Evolutionary conservation across 2,888 invertebrate species (phyloP).

Genomic region (Torymus aiolomorphi): DNA sequence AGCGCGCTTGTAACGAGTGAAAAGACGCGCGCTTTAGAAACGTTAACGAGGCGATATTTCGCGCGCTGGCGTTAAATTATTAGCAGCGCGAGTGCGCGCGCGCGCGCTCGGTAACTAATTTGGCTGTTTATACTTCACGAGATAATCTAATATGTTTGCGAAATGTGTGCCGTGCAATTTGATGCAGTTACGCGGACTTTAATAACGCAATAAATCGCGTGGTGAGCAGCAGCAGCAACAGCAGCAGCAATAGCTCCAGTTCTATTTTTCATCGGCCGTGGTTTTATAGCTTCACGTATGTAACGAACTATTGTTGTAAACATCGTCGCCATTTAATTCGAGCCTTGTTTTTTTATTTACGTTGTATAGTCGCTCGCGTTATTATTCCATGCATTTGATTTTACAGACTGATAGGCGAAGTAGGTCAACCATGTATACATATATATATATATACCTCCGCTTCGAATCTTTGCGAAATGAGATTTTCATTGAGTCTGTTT

Average conservation of each 20-base stretch:
- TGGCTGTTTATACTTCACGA: conserved; percentile 50
- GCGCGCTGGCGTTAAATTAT: conserved; percentile 36
- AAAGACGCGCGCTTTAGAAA: conserved; percentile 43
- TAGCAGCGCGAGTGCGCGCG: conserved; percentile 7
- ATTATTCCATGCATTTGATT: conserved; percentile 22
- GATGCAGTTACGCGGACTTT: conserved; percentile 49
- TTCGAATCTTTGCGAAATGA: conserved; percentile 11
- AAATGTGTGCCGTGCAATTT: conserved; percentile 42
- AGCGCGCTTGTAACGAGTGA: conserved; percentile 26
- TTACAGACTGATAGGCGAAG: conserved; percentile 26
- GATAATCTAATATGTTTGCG: conserved; percentile 48
- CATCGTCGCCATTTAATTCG: conserved; percentile 28
- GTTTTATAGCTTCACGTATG: conserved; percentile 9
- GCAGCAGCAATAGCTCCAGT: too few relatives aligned
- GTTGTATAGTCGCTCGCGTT: not conserved
- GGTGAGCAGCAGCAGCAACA: too few relatives aligned
- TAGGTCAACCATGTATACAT: conserved; percentile 17
- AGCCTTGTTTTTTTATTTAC: too few relatives aligned
- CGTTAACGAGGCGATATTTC: conserved; percentile 41
- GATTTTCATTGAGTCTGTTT: conserved; percentile 1
- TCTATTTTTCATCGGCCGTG: conserved; percentile 28
- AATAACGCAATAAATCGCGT: conserved; percentile 49
- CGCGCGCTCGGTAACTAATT: conserved; percentile 37
- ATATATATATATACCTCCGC: too few relatives aligned
- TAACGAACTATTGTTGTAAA: conserved; percentile 45